Evolutionary conservation across 1,140 invertebrate genomes (phyloP).

Genomic region (Philotrypesis tridentata): DNA sequence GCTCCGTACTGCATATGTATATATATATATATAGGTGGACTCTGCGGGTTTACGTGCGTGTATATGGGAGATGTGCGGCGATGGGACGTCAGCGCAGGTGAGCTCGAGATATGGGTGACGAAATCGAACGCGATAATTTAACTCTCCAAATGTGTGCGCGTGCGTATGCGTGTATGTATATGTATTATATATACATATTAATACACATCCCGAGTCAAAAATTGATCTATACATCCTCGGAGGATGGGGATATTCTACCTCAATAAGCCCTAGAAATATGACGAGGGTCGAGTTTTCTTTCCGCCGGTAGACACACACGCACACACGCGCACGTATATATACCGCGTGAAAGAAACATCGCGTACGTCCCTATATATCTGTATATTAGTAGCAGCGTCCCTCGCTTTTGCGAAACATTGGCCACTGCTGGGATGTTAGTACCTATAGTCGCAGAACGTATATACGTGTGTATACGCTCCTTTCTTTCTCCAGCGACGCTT

Average conservation of each 20-base stretch:
- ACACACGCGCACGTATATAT: too few relatives aligned
- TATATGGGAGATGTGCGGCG: too few relatives aligned
- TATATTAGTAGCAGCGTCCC: neutral
- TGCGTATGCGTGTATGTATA: too few relatives aligned
- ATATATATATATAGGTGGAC: too few relatives aligned
- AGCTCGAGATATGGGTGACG: too few relatives aligned
- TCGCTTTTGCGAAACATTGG: neutral
- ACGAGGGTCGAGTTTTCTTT: constrained; percentile 35
- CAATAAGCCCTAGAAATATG: constrained; percentile 36
- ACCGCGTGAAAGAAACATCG: neutral
- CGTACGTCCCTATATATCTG: too few relatives aligned
- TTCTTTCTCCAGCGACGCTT: neutral
- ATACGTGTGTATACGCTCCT: neutral
- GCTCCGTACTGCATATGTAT: too few relatives aligned
- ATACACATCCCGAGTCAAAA: neutral
- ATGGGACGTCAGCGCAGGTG: too few relatives aligned
- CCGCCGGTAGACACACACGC: neutral
- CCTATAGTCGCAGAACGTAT: neutral
- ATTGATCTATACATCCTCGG: constrained; percentile 4
- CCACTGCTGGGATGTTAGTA: neutral
- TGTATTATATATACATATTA: neutral
- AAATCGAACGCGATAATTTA: too few relatives aligned
- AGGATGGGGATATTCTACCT: constrained; percentile 42
- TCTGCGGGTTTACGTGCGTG: too few relatives aligned
- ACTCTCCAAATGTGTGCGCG: too few relatives aligned